Evolutionary conservation across 1,140 invertebrate genomes (phyloP).

Genomic region (Lineus longissimus): DNA sequence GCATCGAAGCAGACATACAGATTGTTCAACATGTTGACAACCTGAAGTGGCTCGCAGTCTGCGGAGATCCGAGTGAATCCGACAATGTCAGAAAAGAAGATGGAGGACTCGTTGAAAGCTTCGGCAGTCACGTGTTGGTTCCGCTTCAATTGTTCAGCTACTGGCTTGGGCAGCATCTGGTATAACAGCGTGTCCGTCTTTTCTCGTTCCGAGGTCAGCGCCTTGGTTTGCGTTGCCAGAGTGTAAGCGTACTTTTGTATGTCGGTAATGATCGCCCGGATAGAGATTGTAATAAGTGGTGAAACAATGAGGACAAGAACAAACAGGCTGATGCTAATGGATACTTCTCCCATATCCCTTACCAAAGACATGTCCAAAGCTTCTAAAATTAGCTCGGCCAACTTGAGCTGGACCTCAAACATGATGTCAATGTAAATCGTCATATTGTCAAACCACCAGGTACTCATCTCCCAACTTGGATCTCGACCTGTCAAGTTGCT

Average conservation of each 20-base stretch:
- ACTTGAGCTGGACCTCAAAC: slow-evolving; percentile 32
- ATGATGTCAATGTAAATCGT: slow-evolving; percentile 36
- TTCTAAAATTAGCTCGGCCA: slow-evolving; percentile 25
- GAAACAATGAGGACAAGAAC: slow-evolving; percentile 36
- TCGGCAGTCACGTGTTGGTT: slow-evolving; percentile 13
- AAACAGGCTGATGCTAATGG: slow-evolving; percentile 26
- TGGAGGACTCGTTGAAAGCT: slow-evolving; percentile 53
- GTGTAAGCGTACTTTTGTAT: slow-evolving; percentile 48
- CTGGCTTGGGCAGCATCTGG: slow-evolving; percentile 66
- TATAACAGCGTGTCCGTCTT: slow-evolving; percentile 48
- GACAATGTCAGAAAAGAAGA: slow-evolving; percentile 77
- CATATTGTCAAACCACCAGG: slow-evolving; percentile 42
- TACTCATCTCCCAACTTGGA: slow-evolving; percentile 16
- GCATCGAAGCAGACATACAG: slow-evolving; percentile 86
- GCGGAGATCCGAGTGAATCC: slow-evolving; percentile 72
- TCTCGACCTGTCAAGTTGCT: not conserved
- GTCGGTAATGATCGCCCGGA: slow-evolving; percentile 34
- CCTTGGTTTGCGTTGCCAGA: slow-evolving; percentile 46
- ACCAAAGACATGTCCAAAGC: slow-evolving; percentile 23
- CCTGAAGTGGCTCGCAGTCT: slow-evolving; percentile 68
- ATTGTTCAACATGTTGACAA: slow-evolving; percentile 29
- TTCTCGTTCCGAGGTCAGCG: slow-evolving; percentile 44
- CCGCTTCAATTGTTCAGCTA: slow-evolving; percentile 54
- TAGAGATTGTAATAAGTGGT: slow-evolving; percentile 40
- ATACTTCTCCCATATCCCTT: slow-evolving; percentile 18